These are phyloP conservation scores for Paracentrotus lividus DNA, from an alignment of 53 echinoderm and acorn worm species.

Conservation along the genomic window DNA sequence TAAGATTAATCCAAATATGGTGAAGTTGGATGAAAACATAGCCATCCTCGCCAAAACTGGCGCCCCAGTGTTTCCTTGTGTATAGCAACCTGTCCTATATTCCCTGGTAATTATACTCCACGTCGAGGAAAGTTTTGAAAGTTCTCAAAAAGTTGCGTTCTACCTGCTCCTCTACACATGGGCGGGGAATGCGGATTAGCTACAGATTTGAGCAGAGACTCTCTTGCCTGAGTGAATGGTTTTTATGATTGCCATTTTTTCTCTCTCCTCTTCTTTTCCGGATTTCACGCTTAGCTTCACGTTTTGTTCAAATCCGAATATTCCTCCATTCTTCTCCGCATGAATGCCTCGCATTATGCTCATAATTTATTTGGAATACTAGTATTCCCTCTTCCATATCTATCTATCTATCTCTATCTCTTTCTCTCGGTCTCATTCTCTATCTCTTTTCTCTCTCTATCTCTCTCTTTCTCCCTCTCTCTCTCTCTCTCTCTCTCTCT, in stretches of 20 bases:
- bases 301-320: not conserved
- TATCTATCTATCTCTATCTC: not conserved
- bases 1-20: slow-evolving; percentile 40
- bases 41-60: slow-evolving; percentile 24
- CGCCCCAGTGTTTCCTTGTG: not conserved
- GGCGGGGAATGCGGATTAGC: slow-evolving; percentile 24
- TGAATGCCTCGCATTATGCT: slow-evolving; percentile 13
- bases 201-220: not conserved
- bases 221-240: not conserved
- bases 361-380: slow-evolving; percentile 14
- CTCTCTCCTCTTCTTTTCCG: not conserved
- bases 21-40: not conserved
- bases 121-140: slow-evolving; percentile 14
- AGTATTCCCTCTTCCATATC: not conserved
- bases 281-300: slow-evolving; percentile 25
- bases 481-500: not conserved
- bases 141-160: not conserved
- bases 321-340: not conserved
- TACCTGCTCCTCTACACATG: not conserved
- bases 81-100: not conserved
- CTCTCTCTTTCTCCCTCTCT: not conserved
- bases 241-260: not conserved
- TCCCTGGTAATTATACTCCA: not conserved
- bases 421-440: not conserved
- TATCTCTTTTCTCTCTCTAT: slow-evolving; percentile 8